Conservation (phyloP, 2,888 invertebrate genomes). For the Tricholauxania praeusta region DNA sequence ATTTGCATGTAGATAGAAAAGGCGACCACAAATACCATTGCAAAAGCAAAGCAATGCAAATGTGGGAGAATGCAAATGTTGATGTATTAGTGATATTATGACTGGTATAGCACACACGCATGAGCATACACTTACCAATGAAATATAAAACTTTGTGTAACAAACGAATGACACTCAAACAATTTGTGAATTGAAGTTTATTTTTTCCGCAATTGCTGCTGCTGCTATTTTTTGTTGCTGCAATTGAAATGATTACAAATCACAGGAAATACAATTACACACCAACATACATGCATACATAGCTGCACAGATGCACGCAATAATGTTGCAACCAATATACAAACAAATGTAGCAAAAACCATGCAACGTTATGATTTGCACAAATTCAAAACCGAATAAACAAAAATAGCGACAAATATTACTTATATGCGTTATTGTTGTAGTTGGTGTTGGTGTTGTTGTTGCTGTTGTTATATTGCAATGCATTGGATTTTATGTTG, state of each 20-base stretch:
- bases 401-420: constrained; percentile 10
- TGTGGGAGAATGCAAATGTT: too few relatives aligned
- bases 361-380: constrained; percentile 19
- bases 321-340: neutral
- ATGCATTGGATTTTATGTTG: too few relatives aligned
- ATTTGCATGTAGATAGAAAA: constrained; percentile 22
- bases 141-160: too few relatives aligned
- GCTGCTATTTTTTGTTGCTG: neutral
- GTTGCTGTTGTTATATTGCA: too few relatives aligned
- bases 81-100: too few relatives aligned
- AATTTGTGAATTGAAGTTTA: too few relatives aligned
- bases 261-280: constrained; percentile 26
- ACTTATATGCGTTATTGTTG: neutral
- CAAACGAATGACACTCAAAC: too few relatives aligned
- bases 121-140: too few relatives aligned
- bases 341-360: neutral
- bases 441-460: too few relatives aligned
- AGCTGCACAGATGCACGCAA: neutral
- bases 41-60: too few relatives aligned
- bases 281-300: neutral
- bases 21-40: constrained; percentile 6
- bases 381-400: constrained; percentile 8
- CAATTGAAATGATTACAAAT: constrained; percentile 23
- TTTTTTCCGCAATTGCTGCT: too few relatives aligned
- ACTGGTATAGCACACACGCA: too few relatives aligned